Conservation (phyloP, 2,888 invertebrate genomes). For the Eilema depressum region DNA sequence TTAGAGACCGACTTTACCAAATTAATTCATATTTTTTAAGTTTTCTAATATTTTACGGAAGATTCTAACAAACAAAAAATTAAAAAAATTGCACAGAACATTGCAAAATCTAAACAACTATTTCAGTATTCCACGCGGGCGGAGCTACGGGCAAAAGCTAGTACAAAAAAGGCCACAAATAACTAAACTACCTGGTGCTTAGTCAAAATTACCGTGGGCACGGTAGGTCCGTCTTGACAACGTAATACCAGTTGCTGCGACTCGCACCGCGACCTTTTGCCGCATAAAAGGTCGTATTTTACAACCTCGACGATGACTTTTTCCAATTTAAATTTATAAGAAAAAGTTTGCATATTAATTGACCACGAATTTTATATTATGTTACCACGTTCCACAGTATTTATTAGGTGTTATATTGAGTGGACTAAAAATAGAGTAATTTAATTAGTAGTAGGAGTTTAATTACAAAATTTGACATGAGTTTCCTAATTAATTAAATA, state of each 20-base stretch:
- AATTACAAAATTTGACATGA: not conserved
- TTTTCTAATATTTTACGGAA: no score
- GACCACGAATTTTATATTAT: not conserved
- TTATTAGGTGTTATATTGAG: not conserved
- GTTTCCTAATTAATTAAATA: not conserved
- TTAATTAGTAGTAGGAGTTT: not conserved
- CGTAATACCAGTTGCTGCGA: not conserved
- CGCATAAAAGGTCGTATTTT: not conserved
- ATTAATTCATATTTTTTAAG: no score
- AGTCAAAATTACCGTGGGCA: not conserved
- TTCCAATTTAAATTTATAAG: slow-evolving; percentile 1
- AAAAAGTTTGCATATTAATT: not conserved
- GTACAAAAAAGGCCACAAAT: not conserved
- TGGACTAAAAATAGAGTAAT: not conserved
- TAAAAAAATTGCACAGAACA: no score
- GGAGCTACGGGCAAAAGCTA: not conserved
- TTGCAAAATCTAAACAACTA: no score
- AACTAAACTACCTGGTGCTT: not conserved
- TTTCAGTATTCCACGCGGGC: not conserved
- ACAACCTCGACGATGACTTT: not conserved
- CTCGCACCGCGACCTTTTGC: not conserved
- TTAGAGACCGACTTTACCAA: no score
- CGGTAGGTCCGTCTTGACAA: not conserved
- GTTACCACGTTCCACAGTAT: not conserved
- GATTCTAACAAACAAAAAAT: no score